Conservation (phyloP, 2,888 invertebrate genomes). For the Chaetoderma sp. region DNA sequence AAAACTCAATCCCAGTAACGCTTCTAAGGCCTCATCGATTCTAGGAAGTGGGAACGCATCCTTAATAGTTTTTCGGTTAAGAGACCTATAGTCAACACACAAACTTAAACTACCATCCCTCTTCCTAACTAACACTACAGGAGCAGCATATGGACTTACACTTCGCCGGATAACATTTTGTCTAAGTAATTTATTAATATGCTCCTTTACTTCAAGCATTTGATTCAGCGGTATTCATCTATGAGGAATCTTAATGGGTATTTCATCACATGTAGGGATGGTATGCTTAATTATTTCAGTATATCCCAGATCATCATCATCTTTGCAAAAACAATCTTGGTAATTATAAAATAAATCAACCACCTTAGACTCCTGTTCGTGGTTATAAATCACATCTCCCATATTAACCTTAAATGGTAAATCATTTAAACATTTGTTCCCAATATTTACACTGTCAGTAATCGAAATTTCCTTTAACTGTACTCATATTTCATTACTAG, state of each 20-base stretch:
- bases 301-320: conserved; percentile 1
- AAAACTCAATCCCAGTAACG: conserved; percentile 19
- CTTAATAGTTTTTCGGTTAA: conserved; percentile 29
- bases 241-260: conserved; percentile 9
- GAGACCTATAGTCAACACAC: conserved; percentile 29
- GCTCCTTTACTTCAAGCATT: conserved; percentile 11
- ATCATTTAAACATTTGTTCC: too few species aligned
- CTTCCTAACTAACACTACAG: conserved; percentile 36
- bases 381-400: too few species aligned
- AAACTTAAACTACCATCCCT: conserved; percentile 30
- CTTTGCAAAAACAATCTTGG: too few species aligned
- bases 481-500: too few species aligned
- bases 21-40: conserved; percentile 36
- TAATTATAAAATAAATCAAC: too few species aligned
- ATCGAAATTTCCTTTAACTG: too few species aligned
- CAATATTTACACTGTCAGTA: too few species aligned
- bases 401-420: too few species aligned
- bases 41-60: conserved; percentile 33
- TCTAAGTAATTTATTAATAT: conserved; percentile 23
- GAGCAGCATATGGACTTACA: conserved; percentile 32
- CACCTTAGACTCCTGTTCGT: too few species aligned
- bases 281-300: conserved; percentile 7
- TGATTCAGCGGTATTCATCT: conserved; percentile 19
- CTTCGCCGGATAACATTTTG: conserved; percentile 27
- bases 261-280: neutral